phyloP scores from a whole-genome alignment of 2,797 vertebrate species.

The Lepus oiostolus region DNA sequence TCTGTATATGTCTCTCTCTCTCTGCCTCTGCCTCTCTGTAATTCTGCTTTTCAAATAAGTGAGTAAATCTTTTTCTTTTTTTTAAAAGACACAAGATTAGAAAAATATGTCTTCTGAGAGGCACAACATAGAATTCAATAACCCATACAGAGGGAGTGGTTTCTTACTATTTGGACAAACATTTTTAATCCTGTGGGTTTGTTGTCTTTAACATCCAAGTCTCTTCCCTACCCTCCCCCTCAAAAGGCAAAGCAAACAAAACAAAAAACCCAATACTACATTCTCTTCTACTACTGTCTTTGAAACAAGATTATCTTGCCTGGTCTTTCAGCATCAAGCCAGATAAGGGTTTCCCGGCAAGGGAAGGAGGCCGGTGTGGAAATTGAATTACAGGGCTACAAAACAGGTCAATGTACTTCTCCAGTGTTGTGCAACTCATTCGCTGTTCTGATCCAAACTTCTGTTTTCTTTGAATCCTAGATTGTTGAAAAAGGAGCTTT shows the following conservation, averaged over 20 bases:
- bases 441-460: background rate
- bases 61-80: too few species aligned
- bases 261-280: background rate
- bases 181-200: slow-evolving; percentile 38
- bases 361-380: slow-evolving; percentile 34
- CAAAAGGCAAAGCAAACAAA: background rate
- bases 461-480: slow-evolving; percentile 48
- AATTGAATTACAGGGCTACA: slow-evolving; percentile 54
- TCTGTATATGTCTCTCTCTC: too few species aligned
- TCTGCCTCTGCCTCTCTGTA: too few species aligned
- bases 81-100: background rate
- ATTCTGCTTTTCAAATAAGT: too few species aligned
- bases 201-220: slow-evolving; percentile 32
- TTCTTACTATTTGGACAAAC: slow-evolving; percentile 25
- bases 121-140: background rate
- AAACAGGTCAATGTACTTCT: slow-evolving; percentile 2
- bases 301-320: background rate
- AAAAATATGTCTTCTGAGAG: slow-evolving; percentile 32
- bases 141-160: background rate
- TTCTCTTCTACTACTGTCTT: slow-evolving; percentile 47
- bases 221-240: background rate
- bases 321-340: slow-evolving; percentile 24
- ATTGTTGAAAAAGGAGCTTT: background rate
- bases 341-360: background rate
- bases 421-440: background rate